Evolutionary conservation across 1,140 invertebrate species (phyloP).

Genomic region (Manduca sexta): DNA sequence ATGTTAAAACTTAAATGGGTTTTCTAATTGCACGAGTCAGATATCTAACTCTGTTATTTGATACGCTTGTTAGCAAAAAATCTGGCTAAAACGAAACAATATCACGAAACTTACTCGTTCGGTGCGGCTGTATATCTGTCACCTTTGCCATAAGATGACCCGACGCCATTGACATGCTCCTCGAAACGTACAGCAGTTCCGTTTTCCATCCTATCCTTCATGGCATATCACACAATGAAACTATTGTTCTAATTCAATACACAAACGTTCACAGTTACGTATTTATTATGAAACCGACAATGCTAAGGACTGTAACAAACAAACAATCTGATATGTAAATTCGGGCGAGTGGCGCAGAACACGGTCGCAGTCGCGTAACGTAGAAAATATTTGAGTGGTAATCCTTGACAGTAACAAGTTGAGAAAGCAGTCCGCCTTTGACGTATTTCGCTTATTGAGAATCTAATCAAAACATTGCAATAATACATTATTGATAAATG

Average conservation of each 20-base stretch:
- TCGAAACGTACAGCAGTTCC: constrained; percentile 25
- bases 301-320: constrained; percentile 1
- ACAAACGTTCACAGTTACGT: no score
- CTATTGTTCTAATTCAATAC: constrained; percentile 10
- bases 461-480: no score
- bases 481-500: no score
- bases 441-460: neutral
- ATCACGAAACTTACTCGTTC: constrained; percentile 55
- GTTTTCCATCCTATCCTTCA: constrained; percentile 52
- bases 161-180: constrained; percentile 27
- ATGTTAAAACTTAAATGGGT: no score
- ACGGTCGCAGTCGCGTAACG: constrained; percentile 19
- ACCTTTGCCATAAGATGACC: constrained; percentile 54
- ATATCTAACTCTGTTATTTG: no score
- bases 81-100: neutral
- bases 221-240: constrained; percentile 26
- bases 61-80: no score
- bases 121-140: constrained; percentile 63
- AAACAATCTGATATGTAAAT: constrained; percentile 4
- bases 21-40: no score
- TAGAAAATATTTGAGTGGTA: constrained; percentile 47
- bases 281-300: neutral
- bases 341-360: neutral
- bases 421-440: constrained; percentile 15
- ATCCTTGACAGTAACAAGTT: constrained; percentile 63